These are phyloP conservation scores for Cosmopolites sordidus DNA, from an alignment of 2,888 invertebrate species.

Conservation along the genomic window DNA sequence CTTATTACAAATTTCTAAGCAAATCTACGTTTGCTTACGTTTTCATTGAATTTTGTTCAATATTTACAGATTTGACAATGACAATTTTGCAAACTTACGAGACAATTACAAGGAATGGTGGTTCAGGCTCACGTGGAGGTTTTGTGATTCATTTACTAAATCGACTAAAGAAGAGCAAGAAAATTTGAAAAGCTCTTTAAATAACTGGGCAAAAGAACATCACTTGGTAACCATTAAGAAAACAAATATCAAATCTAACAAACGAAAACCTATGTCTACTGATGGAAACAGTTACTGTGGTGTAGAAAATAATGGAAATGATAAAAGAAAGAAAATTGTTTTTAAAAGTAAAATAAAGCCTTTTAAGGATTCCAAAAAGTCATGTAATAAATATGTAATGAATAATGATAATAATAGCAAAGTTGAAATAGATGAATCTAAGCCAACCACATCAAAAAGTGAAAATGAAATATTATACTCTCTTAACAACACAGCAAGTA, in stretches of 20 bases:
- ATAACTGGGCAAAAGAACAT: conserved; percentile 17
- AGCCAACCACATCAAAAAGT: background rate
- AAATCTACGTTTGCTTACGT: too few species aligned
- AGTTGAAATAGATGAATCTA: background rate
- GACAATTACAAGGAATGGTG: conserved; percentile 41
- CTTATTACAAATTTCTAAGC: too few species aligned
- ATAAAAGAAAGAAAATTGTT: conserved; percentile 2
- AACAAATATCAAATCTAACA: background rate
- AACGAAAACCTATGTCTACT: conserved; percentile 7
- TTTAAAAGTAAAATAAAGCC: background rate
- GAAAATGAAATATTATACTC: background rate
- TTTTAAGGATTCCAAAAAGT: background rate
- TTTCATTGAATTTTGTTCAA: too few species aligned
- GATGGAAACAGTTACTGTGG: too few species aligned
- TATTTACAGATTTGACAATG: conserved; percentile 37
- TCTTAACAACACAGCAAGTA: background rate
- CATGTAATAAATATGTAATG: background rate
- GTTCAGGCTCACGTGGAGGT: conserved; percentile 41
- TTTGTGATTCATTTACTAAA: conserved; percentile 37
- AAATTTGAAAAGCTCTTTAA: conserved; percentile 14
- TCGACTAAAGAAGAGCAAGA: conserved; percentile 32
- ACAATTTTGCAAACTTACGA: conserved; percentile 36
- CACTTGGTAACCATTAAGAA: conserved; percentile 1
- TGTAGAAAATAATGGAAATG: conserved; percentile 10
- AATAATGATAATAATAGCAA: background rate